Conservation (phyloP, 1,140 invertebrate species). For the Ips nitidus region DNA sequence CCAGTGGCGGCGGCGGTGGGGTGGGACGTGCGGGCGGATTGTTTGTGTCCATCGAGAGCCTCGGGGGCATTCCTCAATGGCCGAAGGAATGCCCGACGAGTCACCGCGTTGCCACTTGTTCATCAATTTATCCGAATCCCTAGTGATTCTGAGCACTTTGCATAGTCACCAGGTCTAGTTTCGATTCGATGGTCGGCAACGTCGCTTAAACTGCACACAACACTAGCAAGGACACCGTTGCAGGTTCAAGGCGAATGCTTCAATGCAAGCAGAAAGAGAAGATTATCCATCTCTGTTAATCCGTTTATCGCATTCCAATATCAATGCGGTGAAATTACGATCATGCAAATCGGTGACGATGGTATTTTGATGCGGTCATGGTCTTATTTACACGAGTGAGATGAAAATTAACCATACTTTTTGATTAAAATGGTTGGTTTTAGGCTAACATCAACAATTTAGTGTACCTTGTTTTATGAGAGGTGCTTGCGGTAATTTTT, state of each 20-base stretch:
- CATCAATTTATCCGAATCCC: not conserved
- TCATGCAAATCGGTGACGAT: constrained; percentile 7
- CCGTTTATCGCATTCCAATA: constrained; percentile 18
- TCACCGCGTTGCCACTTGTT: constrained; percentile 5
- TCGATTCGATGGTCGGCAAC: constrained; percentile 9
- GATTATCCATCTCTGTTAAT: constrained; percentile 2
- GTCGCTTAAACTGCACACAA: constrained; percentile 9
- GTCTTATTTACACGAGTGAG: too few relatives aligned
- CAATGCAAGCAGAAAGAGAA: constrained; percentile 12
- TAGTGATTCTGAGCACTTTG: not conserved
- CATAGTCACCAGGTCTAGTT: not conserved
- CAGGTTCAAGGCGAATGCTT: constrained; percentile 44
- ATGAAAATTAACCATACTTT: too few relatives aligned
- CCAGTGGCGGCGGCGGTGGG: constrained; percentile 17
- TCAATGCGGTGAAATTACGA: constrained; percentile 11
- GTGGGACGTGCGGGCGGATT: constrained; percentile 41
- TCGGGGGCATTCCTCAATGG: constrained; percentile 46
- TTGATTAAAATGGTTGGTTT: too few relatives aligned
- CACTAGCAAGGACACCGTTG: constrained; percentile 40
- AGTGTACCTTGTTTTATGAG: too few relatives aligned
- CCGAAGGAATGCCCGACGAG: constrained; percentile 43
- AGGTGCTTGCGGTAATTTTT: too few relatives aligned
- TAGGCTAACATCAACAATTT: too few relatives aligned
- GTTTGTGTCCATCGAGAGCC: constrained; percentile 46
- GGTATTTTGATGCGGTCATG: too few relatives aligned